phyloP scores from a whole-genome alignment of 2,888 invertebrate genomes.

The Ypsolopha scabrella region DNA sequence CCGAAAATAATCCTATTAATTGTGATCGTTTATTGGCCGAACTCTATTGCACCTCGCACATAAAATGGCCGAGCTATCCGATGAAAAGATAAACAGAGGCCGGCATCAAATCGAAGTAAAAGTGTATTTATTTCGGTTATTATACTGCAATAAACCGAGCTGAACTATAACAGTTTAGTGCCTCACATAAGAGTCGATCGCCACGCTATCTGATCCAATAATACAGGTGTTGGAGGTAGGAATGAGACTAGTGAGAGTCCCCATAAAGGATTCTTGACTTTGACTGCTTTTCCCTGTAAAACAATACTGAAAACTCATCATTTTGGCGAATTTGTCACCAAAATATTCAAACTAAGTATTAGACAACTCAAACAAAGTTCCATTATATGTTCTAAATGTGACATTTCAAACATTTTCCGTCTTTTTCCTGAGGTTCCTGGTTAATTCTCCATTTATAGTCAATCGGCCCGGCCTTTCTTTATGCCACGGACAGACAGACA shows the following conservation, averaged over 20 bases:
- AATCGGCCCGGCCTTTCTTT: too few relatives aligned
- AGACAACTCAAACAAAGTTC: too few relatives aligned
- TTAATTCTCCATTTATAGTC: too few relatives aligned
- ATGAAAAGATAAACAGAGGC: conserved; percentile 51
- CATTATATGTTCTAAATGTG: too few relatives aligned
- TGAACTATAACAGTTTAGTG: conserved; percentile 2
- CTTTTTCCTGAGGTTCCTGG: too few relatives aligned
- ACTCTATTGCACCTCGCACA: neutral
- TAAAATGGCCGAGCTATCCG: conserved; percentile 22
- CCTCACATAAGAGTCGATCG: conserved; percentile 2
- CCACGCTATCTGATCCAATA: conserved; percentile 2
- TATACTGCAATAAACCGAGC: conserved; percentile 47
- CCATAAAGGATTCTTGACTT: neutral
- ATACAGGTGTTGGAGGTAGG: neutral
- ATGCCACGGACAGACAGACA: too few relatives aligned
- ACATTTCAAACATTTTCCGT: too few relatives aligned
- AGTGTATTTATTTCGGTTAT: conserved; percentile 53
- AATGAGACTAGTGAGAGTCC: neutral
- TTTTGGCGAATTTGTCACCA: too few relatives aligned
- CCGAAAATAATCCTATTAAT: neutral
- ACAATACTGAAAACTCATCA: too few relatives aligned
- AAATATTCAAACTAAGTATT: too few relatives aligned
- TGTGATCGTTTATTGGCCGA: neutral
- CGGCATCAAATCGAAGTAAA: conserved; percentile 50
- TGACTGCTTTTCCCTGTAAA: too few relatives aligned